Evolutionary conservation across 2,113 vertebrate species (phyloP).

Genomic region (Hystrix cristata): DNA sequence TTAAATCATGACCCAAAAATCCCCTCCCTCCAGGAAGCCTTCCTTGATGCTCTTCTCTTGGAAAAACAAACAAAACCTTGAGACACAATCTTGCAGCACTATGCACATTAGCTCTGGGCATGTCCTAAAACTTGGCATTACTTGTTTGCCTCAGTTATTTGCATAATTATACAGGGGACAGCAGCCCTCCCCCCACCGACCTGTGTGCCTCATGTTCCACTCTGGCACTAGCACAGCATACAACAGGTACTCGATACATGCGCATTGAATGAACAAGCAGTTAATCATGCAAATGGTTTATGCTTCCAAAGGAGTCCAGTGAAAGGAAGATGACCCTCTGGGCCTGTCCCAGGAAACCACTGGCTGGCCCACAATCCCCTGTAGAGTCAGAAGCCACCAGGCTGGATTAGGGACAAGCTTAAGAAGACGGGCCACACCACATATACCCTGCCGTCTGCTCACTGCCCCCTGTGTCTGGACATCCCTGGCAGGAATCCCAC

Average conservation of each 20-base stretch:
- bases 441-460: slow-evolving; percentile 14
- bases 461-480: not conserved
- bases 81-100: not conserved
- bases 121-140: not conserved
- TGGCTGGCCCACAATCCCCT: not conserved
- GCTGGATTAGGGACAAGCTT: not conserved
- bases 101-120: accelerated
- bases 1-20: not conserved
- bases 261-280: not conserved
- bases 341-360: not conserved
- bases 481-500: not conserved
- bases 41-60: not conserved
- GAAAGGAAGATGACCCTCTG: not conserved
- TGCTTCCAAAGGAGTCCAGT: not conserved
- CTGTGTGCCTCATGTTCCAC: not conserved
- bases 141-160: not conserved
- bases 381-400: not conserved
- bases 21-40: slow-evolving; percentile 45
- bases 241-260: not conserved
- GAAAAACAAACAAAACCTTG: not conserved
- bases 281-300: not conserved
- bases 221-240: not conserved
- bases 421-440: not conserved
- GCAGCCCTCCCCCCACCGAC: not conserved
- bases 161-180: not conserved